Base-by-base conservation (phyloP, 2,113 vertebrate species). In the Notothenia coriiceps region DNA sequence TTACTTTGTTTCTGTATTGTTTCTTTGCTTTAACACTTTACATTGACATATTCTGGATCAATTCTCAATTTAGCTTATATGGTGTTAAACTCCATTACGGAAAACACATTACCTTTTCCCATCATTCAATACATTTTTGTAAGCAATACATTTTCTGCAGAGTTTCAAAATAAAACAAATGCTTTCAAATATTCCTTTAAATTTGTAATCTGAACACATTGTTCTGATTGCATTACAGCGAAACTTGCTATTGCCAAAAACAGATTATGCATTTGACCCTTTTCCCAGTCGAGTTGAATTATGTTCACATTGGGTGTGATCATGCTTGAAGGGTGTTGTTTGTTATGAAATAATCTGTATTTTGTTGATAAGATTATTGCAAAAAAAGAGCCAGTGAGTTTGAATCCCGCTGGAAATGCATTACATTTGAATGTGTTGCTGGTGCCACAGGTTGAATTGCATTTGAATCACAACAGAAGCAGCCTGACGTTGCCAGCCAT, bases 391-490 rank as follows among this genome's bases (percentile, higher is more conserved):
- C 2, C 18, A 57, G 11, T 51, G 43, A 65, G 49, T 72, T 60
- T 67, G 51, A 46, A 43, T 54, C 33, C 60, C 11, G 9, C 46
- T 75, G 63, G n/a, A 87, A 84, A 71, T 29, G 33, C 49, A 72
- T 79, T 71, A 29, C 40, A 74, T 64, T 70, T 78, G 59, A 69
- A 71, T 55, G 44, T 52, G 69, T 57, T 65, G 50, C 60, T 68
- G 49, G 64, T 69, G 70, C 86, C 76, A 80, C 75, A 79, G 76
- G 81, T 89, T 86, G 70, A 71, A 64, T 56, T 71, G 76, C 35
- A 20, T 78, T 77, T 67, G 54, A 81, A 85, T 70, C 67, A 59
- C 33, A 71, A 70, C 44, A 79, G 80, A 83, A 49, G 57, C 82
- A 35, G 80, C 18, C 65, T 60, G 65, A 57, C 12, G 22, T 40